phyloP scores from a whole-genome alignment of 1,140 invertebrate genomes.

The Maniola jurtina region DNA sequence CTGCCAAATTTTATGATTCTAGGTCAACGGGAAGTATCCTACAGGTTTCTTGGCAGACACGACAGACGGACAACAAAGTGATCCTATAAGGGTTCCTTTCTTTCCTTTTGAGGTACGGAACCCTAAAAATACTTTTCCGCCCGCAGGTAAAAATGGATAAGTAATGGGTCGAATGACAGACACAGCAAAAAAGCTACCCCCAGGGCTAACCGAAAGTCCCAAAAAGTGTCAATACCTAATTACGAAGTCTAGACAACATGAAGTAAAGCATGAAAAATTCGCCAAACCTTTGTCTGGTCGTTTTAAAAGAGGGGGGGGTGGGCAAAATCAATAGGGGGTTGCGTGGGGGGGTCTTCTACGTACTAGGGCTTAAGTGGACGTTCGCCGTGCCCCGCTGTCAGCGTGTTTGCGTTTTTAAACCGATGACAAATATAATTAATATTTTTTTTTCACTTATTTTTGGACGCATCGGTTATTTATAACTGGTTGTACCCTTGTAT shows the following conservation, averaged over 20 bases:
- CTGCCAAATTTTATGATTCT: too few species aligned
- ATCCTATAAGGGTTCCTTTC: too few species aligned
- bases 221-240: slow-evolving; percentile 33
- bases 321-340: slow-evolving; percentile 57
- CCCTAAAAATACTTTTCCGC: too few species aligned
- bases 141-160: too few species aligned
- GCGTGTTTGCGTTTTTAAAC: slow-evolving; percentile 40
- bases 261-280: slow-evolving; percentile 41
- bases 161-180: not conserved
- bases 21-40: too few species aligned
- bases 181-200: not conserved
- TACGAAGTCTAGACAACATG: slow-evolving; percentile 37
- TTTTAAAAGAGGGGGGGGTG: slow-evolving; percentile 59
- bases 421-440: slow-evolving; percentile 31
- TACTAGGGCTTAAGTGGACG: slow-evolving; percentile 47
- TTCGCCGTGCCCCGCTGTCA: slow-evolving; percentile 30
- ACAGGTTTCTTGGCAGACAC: too few species aligned
- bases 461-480: not conserved
- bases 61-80: too few species aligned
- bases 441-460: slow-evolving; percentile 1
- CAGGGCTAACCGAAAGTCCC: not conserved
- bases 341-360: slow-evolving; percentile 31
- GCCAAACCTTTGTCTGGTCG: slow-evolving; percentile 55
- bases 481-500: too few species aligned
- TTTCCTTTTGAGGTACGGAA: too few species aligned